A percentile compares a stretch with the other conserved stretches of the same genome.
These are phyloP conservation scores for Rhyacophila evoluta DNA, from an alignment of 2,888 invertebrate species.

Conservation along the genomic window DNA sequence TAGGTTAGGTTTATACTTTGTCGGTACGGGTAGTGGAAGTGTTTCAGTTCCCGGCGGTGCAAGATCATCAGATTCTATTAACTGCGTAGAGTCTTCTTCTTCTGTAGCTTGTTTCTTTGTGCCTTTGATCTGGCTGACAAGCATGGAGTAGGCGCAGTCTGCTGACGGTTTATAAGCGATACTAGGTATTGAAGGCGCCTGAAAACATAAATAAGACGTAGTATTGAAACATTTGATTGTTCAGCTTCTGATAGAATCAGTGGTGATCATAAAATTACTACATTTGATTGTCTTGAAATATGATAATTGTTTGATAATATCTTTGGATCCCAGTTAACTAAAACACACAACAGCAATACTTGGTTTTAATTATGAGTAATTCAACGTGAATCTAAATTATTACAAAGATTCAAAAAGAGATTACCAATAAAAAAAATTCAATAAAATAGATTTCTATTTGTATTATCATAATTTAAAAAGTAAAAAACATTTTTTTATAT, in stretches of 20 bases:
- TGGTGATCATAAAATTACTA: too few relatives aligned
- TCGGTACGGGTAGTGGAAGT: slow-evolving; percentile 56
- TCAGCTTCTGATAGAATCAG: neutral
- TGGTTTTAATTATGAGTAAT: too few relatives aligned
- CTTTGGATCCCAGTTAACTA: too few relatives aligned
- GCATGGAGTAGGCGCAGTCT: slow-evolving; percentile 88
- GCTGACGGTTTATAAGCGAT: slow-evolving; percentile 86
- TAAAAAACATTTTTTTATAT: too few relatives aligned
- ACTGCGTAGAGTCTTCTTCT: slow-evolving; percentile 51
- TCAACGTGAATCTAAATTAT: too few relatives aligned
- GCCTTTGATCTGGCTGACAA: slow-evolving; percentile 88
- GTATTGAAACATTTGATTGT: neutral
- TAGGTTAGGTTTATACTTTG: slow-evolving; percentile 38
- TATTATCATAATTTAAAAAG: too few relatives aligned
- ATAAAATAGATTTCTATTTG: too few relatives aligned
- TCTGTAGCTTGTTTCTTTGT: slow-evolving; percentile 53
- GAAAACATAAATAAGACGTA: slow-evolving; percentile 44
- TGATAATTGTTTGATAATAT: too few relatives aligned
- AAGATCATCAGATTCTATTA: slow-evolving; percentile 62
- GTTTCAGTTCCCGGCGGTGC: slow-evolving; percentile 65
- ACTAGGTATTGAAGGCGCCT: slow-evolving; percentile 72
- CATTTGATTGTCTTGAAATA: too few relatives aligned
- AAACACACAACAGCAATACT: too few relatives aligned
- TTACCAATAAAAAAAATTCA: too few relatives aligned
- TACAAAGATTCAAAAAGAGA: too few relatives aligned